Evolutionary conservation across 2,888 invertebrate species (phyloP).

Genomic region (Trissolcus brochymenae): DNA sequence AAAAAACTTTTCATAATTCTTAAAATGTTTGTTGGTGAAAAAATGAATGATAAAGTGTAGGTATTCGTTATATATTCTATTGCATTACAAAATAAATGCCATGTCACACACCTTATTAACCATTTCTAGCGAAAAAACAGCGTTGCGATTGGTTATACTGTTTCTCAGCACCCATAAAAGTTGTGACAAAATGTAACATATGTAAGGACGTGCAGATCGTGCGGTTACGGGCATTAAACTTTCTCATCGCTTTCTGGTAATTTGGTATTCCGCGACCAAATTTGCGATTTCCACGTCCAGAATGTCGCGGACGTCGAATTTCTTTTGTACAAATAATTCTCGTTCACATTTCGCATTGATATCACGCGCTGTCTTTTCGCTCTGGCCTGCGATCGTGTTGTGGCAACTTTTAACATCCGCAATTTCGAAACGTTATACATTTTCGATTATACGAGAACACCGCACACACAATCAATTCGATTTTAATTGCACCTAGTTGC

Average conservation of each 20-base stretch:
- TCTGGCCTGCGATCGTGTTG: conserved; percentile 5
- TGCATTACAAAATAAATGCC: conserved; percentile 4
- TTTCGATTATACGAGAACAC: not conserved
- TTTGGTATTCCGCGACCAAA: conserved; percentile 69
- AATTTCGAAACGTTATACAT: conserved; percentile 28
- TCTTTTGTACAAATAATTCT: conserved; percentile 42
- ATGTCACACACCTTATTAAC: not conserved
- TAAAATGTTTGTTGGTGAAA: not conserved
- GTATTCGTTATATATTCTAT: not conserved
- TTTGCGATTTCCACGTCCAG: conserved; percentile 65
- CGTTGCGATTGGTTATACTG: conserved; percentile 5
- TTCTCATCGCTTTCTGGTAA: conserved; percentile 70
- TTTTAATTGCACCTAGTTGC: too few relatives aligned
- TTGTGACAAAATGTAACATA: conserved; percentile 52
- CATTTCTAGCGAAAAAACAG: not conserved
- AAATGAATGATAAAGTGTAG: not conserved
- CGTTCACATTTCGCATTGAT: conserved; percentile 23
- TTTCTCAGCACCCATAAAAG: conserved; percentile 34
- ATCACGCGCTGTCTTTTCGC: conserved; percentile 14
- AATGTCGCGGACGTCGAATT: conserved; percentile 40
- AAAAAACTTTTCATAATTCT: not conserved
- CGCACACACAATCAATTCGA: not conserved
- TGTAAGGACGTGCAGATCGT: conserved; percentile 49
- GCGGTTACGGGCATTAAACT: conserved; percentile 63
- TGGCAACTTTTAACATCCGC: conserved; percentile 10